phyloP scores from a whole-genome alignment of 2,797 vertebrate species.

The Sebastes jordani region DNA sequence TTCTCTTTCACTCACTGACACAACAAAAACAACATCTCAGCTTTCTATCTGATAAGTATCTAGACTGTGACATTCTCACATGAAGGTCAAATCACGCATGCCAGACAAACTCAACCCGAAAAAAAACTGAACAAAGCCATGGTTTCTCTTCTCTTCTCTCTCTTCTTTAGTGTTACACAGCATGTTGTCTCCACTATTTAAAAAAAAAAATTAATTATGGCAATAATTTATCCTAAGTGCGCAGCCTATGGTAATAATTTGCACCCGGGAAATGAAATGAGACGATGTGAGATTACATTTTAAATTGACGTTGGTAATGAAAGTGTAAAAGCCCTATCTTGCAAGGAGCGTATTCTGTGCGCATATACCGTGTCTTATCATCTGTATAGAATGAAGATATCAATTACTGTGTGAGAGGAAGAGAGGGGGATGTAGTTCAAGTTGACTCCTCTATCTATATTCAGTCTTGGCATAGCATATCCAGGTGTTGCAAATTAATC shows the following conservation, averaged over 20 bases:
- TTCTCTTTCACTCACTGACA: background rate
- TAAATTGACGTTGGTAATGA: slow-evolving; percentile 64
- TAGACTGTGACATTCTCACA: slow-evolving; percentile 47
- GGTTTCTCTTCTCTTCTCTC: background rate
- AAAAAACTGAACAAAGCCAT: background rate
- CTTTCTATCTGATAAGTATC: slow-evolving; percentile 8
- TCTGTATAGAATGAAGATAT: slow-evolving; percentile 42
- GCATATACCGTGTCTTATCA: slow-evolving; percentile 27
- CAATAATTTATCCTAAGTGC: slow-evolving; percentile 28
- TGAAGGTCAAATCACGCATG: slow-evolving; percentile 70
- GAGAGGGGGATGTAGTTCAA: slow-evolving; percentile 6
- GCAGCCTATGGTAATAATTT: slow-evolving; percentile 30
- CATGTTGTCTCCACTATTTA: background rate
- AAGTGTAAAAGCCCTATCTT: slow-evolving; percentile 38
- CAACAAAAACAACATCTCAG: background rate
- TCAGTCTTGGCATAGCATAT: slow-evolving; percentile 12
- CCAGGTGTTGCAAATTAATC: background rate
- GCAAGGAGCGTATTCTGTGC: slow-evolving; percentile 37
- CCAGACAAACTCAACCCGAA: slow-evolving; percentile 37
- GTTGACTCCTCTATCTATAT: background rate
- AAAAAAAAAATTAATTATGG: background rate
- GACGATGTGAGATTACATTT: slow-evolving; percentile 51
- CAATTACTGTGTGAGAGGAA: slow-evolving; percentile 49
- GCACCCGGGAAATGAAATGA: slow-evolving; percentile 42
- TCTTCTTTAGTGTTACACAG: background rate